Evolutionary conservation across 2,888 invertebrate species (phyloP), one percentile per base, ranked within the genome.

Genomic region (Orthosia gracilis): DNA sequence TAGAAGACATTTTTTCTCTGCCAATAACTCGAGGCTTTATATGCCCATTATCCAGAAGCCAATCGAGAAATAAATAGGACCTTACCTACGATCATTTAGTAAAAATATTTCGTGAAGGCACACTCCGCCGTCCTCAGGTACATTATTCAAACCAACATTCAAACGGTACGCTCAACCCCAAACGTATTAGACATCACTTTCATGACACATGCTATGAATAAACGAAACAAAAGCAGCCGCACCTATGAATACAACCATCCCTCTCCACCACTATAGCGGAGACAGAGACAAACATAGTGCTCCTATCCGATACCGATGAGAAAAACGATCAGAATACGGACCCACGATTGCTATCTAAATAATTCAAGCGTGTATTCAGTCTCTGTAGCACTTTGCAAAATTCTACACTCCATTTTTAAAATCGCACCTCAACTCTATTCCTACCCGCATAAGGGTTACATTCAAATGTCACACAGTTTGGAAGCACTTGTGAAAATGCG

Each of bases 301-400:
- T 89, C 86, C 89, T 89, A 92, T 92, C 91, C 91, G 93, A 94
- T 94, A 92, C 92, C 93, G 93, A 94, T 94, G 94, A 94, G 94
- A 94, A 94, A 93, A 94, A 94, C 93, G 95, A 95, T 95, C 95
- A 93, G 94, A 93, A 95, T 94, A 94, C 94, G 91, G 92, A 93
- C 92, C 92, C 93, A 93, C 93, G 95, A 95, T 96, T 95, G 94
- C 94, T 93, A 93, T 95, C 94, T 96, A 95, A 96, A 96, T 96
- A 95, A 96, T 96, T 96, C 96, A 96, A 92, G 91, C 93, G 89
- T 90, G 91, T 93, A 93, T 93, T 92, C 92, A 91, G 93, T 93
- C 90, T 90, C 90, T 92, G 91, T 92, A 89, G 91, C 89, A 89
- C 89, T 91, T 88, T 87, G 88, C 91, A 88, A 90, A 86, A 68